Percentiles rank a stretch among this genome's conserved stretches.
Conservation (phyloP, 2,888 invertebrate species). For the Cosmopolites sordidus region DNA sequence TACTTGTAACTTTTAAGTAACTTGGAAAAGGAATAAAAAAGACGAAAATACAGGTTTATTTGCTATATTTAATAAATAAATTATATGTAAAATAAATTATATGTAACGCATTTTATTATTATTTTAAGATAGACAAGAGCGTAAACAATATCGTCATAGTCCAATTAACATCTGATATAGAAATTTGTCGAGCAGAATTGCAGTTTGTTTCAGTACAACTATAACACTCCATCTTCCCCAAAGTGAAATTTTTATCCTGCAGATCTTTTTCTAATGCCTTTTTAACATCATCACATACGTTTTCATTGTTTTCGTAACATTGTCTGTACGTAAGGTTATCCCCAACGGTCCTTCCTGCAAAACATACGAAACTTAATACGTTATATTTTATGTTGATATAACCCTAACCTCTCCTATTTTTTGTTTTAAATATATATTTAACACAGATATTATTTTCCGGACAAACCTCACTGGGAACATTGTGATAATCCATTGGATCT, state of each 20-base stretch:
- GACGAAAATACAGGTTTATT: no score
- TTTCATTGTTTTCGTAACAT: slow-evolving; percentile 8
- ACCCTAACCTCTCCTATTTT: neutral
- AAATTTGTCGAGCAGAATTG: neutral
- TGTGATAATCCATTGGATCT: slow-evolving; percentile 16
- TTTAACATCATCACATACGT: slow-evolving; percentile 11
- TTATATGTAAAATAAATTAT: no score
- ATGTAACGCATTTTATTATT: no score
- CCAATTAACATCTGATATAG: no score
- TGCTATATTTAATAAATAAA: no score
- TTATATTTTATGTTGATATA: no score
- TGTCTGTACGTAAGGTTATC: slow-evolving; percentile 11
- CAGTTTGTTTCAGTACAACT: slow-evolving; percentile 11
- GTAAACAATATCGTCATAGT: no score
- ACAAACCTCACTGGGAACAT: slow-evolving; percentile 12
- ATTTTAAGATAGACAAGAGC: no score
- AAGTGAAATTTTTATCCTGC: slow-evolving; percentile 3
- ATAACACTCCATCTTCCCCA: slow-evolving; percentile 8
- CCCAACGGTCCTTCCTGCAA: neutral
- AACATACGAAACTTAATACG: no score
- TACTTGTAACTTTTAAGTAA: no score
- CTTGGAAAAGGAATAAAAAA: no score
- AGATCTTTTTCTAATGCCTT: slow-evolving; percentile 1
- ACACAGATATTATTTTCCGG: slow-evolving; percentile 10
- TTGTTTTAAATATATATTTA: slow-evolving; percentile 12